Conservation (phyloP, 2,797 vertebrate genomes). For the Xenops minutus region DNA sequence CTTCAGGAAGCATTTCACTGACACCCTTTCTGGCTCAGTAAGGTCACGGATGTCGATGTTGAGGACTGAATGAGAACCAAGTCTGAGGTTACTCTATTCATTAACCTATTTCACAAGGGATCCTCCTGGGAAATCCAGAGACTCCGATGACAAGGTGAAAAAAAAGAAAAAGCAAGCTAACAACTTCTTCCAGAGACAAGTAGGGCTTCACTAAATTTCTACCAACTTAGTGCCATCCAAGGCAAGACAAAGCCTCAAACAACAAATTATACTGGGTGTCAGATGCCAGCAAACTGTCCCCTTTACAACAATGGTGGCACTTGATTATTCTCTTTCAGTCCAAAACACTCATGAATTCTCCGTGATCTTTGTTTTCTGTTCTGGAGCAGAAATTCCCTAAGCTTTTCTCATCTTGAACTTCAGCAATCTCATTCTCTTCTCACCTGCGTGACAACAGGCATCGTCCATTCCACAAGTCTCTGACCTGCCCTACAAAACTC, state of each 20-base stretch:
- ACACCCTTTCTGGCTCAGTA: conserved; percentile 50
- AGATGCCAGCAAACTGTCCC: conserved; percentile 20
- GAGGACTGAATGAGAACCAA: conserved; percentile 55
- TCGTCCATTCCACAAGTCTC: conserved; percentile 21
- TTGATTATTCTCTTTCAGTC: conserved; percentile 24
- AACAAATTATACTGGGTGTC: conserved; percentile 3
- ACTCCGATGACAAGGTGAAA: conserved; percentile 53
- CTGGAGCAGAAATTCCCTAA: not conserved
- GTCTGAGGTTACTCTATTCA: conserved; percentile 49
- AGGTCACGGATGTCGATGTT: conserved; percentile 41
- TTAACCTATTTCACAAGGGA: conserved; percentile 55
- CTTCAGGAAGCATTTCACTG: conserved; percentile 10
- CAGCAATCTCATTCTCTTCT: conserved; percentile 15
- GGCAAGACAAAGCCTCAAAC: conserved; percentile 27
- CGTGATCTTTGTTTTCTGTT: not conserved
- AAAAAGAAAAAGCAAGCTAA: conserved; percentile 27
- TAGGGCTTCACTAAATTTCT: conserved; percentile 33
- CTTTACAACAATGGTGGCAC: not conserved
- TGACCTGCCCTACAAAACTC: conserved; percentile 39
- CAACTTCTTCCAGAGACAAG: conserved; percentile 50
- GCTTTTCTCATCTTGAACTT: not conserved
- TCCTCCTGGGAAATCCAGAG: conserved; percentile 55
- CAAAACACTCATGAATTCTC: not conserved
- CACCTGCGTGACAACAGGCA: conserved; percentile 32
- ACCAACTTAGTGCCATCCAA: conserved; percentile 10